These are phyloP conservation scores for Chrysopa pallens DNA, from an alignment of 1,140 invertebrate species.

Conservation along the genomic window DNA sequence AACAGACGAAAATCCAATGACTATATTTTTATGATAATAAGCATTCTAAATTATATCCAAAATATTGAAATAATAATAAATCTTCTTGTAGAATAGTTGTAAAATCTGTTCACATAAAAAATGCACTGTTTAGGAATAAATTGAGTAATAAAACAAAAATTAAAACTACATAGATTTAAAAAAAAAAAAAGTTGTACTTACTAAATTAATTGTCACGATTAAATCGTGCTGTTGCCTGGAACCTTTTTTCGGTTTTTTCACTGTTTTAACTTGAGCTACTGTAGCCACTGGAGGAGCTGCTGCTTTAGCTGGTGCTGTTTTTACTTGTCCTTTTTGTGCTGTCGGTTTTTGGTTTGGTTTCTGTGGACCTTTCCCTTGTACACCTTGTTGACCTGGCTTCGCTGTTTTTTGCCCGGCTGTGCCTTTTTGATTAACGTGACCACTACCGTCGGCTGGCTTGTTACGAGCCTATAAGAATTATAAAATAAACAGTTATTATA, in stretches of 20 bases:
- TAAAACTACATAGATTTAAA: no score
- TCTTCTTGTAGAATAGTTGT: no score
- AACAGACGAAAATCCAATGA: no score
- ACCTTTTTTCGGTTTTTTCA: conserved; percentile 57
- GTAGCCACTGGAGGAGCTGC: conserved; percentile 26
- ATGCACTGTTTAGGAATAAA: no score
- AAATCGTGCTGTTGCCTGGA: conserved; percentile 66
- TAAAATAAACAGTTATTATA: not conserved
- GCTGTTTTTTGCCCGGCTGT: conserved; percentile 36
- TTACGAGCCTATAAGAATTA: conserved; percentile 43
- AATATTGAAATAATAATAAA: no score
- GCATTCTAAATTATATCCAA: no score
- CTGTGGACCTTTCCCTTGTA: conserved; percentile 31
- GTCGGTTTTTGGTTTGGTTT: conserved; percentile 32
- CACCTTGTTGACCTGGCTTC: conserved; percentile 33
- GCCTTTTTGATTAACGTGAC: conserved; percentile 51
- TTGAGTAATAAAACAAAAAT: no score
- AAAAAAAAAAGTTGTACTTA: no score
- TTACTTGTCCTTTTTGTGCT: conserved; percentile 26
- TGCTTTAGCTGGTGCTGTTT: conserved; percentile 30
- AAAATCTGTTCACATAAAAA: no score
- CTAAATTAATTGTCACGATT: conserved; percentile 64
- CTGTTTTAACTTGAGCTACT: conserved; percentile 40
- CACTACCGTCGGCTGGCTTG: conserved; percentile 57
- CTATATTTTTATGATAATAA: no score